Evolutionary conservation across 2,888 invertebrate genomes (phyloP), one percentile per base, ranked within the genome.

Genomic region (Brenthis daphne): DNA sequence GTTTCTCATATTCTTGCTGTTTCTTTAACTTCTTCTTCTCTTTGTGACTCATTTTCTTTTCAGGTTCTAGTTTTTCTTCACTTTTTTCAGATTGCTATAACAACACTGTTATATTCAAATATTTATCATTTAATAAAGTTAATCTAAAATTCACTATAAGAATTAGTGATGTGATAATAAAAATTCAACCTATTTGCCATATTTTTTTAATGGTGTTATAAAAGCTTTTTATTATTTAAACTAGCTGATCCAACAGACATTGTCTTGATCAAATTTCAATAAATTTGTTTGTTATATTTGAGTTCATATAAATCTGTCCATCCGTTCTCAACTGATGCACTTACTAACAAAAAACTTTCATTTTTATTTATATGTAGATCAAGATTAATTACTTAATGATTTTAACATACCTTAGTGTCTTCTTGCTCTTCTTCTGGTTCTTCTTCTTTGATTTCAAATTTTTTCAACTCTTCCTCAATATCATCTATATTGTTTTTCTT

Each of bases 21-120:
- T 98, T 98, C 84, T 98, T 98, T 73, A 97, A 80, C 81, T 98
- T 98, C 82, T 98, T 98, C 88, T 97, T 98, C 83, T 98, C 98
- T 87, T 98, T 98, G 83, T 98, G 97, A 2, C 97, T 96, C 64
- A 98, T 82, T 85, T 97, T 97, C 86, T 96, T 96, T 73, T 95
- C 96, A 0, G 87, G 80, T 73, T 94, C 94, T 2, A 80, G 76
- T 55, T 79, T 80, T 20, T 83, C 82, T 71, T 77, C 82, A 16
- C 84, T 73, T 14, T 85, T 84, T 66, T 80, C 68, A 14, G 84
- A 61, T 58, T 72, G 69, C 33, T 66, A 76, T 85, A 86, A 61
- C 57, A 74, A 67, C n/a, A 47, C 1, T 24, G n/a, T 6, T 29
- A 5, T 12, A 20, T 16, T 54, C 20, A 24, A 64, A 14, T 14